phyloP scores from a whole-genome alignment of 2,113 vertebrate species.

The Chaetura pelagica region DNA sequence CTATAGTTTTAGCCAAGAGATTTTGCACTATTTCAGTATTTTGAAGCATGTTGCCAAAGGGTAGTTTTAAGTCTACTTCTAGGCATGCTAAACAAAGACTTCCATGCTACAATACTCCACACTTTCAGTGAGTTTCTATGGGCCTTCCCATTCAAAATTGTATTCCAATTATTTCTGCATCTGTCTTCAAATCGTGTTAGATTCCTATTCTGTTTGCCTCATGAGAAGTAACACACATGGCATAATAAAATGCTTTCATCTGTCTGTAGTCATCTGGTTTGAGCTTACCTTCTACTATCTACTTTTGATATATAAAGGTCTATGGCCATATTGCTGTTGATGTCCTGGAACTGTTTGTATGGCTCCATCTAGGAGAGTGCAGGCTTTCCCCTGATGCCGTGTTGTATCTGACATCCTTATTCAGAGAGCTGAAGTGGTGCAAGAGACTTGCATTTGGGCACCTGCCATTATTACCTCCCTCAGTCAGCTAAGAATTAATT shows the following conservation, averaged over 20 bases:
- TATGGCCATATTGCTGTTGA: background rate
- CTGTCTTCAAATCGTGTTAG: background rate
- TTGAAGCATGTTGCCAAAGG: background rate
- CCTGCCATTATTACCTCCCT: background rate
- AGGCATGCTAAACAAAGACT: background rate
- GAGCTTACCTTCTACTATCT: rapidly evolving
- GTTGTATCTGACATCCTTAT: background rate
- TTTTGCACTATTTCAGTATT: background rate
- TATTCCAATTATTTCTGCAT: background rate
- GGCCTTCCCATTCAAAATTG: background rate
- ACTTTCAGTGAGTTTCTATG: background rate
- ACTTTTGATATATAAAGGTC: background rate
- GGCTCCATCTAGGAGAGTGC: background rate
- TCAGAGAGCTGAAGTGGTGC: background rate
- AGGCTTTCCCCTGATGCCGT: background rate
- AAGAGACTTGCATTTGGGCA: background rate
- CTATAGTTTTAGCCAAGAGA: background rate
- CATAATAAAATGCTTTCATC: background rate
- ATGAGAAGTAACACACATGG: background rate
- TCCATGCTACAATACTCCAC: background rate
- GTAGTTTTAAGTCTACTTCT: background rate
- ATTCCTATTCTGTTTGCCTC: background rate
- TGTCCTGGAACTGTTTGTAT: background rate
- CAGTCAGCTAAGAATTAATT: background rate
- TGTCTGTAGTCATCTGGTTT: background rate